Evolutionary conservation across 2,113 vertebrate species (phyloP).

Genomic region (Nicator chloris): DNA sequence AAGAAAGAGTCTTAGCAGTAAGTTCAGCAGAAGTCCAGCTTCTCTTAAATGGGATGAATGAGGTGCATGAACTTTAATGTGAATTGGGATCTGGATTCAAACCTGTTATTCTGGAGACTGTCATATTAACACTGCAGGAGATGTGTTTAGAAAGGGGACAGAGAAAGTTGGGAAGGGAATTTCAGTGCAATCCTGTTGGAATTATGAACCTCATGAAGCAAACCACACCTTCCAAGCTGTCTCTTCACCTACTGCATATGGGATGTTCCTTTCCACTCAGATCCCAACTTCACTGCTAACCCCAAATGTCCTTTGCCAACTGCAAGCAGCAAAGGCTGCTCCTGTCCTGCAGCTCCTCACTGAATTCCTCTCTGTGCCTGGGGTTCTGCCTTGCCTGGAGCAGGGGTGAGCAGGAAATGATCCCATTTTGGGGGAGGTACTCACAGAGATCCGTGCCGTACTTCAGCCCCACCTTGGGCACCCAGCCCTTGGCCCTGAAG

Average conservation of each 20-base stretch:
- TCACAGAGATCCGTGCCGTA: conserved; percentile 91
- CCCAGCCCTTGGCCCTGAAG: conserved; percentile 90
- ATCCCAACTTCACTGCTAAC: not conserved
- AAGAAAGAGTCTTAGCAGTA: not conserved
- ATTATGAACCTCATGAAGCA: not conserved
- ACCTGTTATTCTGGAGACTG: not conserved
- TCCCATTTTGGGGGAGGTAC: conserved; percentile 13
- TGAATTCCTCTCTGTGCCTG: not conserved
- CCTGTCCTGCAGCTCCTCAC: not conserved
- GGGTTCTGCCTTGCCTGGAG: not conserved
- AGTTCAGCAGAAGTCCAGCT: not conserved
- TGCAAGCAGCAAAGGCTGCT: not conserved
- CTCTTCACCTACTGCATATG: not conserved
- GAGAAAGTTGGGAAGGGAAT: not conserved
- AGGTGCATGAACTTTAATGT: not conserved
- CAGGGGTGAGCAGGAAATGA: not conserved
- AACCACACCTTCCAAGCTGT: not conserved
- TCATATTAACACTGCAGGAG: not conserved
- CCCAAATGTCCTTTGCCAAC: not conserved
- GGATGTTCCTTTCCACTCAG: not conserved
- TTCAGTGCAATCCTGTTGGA: not conserved
- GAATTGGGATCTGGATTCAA: not conserved
- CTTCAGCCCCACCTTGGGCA: conserved; percentile 91
- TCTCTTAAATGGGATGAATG: not conserved
- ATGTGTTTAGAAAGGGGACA: not conserved